Evolutionary conservation across 2,888 invertebrate species (phyloP), one percentile per base, ranked within the genome.

Genomic region (Cantharis rufa): DNA sequence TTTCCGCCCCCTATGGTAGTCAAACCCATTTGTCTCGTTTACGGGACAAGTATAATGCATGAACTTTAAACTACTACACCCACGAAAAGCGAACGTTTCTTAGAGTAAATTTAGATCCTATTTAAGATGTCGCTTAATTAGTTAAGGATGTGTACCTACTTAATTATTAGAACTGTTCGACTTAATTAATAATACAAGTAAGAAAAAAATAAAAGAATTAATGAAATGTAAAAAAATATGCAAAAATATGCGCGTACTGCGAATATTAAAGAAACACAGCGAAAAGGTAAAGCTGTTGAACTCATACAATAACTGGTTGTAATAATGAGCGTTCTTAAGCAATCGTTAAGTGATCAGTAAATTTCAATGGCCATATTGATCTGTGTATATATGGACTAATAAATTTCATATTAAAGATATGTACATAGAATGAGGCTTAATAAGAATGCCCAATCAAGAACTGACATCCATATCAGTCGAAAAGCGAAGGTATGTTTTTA

Each of bases 351-450:
- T 77, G 70, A 78, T 81, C 79, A 75, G 61, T 72, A 71, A 72
- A 21, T 63, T 69, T 74, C 62, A 72, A 71, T 75, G 63, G 72
- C 69, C 71, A 70, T 78, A 81, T 81, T 75, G 80, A 79, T 76
- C 75, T 69, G 21, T 48, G 70, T 63, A 28, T 24, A 32, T 66
- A 16, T 18, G 15, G 13, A 16, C 71, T 76, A 74, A 76, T 80
- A 79, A 77, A 79, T 77, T 69, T 71, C 74, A 73, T 76, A 78
- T 78, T 79, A 75, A 62, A 61, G 61, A 74, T 69, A 79, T 79
- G 77, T 77, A 79, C 79, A 81, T 73, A 79, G 77, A 81, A 80
- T 78, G 71, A 80, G 79, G 77, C 78, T 81, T 79, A 80, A 78
- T 80, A 79, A 78, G 76, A 72, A 77, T 75, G 70, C 74, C 62